These are phyloP conservation scores for Lamproptera curius DNA, from an alignment of 2,888 invertebrate species.

Conservation along the genomic window DNA sequence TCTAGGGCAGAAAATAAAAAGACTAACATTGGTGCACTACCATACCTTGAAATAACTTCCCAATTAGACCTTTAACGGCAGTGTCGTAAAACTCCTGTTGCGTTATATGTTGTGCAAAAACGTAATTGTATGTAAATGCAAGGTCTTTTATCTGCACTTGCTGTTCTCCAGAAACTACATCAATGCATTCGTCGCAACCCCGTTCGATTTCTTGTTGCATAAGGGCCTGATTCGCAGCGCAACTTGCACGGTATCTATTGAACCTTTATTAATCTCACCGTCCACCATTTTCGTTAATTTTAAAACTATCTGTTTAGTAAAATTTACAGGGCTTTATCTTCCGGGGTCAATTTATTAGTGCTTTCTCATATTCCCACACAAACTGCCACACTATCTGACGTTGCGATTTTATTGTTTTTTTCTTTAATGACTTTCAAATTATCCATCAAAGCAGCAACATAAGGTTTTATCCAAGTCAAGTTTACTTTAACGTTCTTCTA, in stretches of 20 bases:
- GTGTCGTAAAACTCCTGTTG: conserved; percentile 86
- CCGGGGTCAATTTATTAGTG: background rate
- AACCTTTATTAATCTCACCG: conserved; percentile 44
- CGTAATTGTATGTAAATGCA: conserved; percentile 90
- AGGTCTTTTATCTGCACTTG: conserved; percentile 86
- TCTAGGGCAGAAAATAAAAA: too few species aligned
- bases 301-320: background rate
- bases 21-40: background rate
- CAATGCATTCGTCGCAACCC: conserved; percentile 86
- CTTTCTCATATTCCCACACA: background rate
- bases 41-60: conserved; percentile 87
- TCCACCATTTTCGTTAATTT: conserved; percentile 52
- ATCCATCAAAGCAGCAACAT: conserved; percentile 11
- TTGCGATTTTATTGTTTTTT: conserved; percentile 20
- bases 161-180: conserved; percentile 79
- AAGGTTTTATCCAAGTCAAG: too few species aligned
- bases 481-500: too few species aligned
- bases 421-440: conserved; percentile 23
- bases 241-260: conserved; percentile 82
- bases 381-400: conserved; percentile 3
- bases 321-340: conserved; percentile 6
- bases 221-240: conserved; percentile 91
- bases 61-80: conserved; percentile 84
- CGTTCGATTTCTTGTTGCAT: conserved; percentile 83
- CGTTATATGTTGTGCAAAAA: conserved; percentile 82